A percentile compares a stretch with the other conserved stretches of the same genome.
Evolutionary conservation across 1,140 invertebrate species (phyloP).

Genomic region (Marisa cornuarietis): DNA sequence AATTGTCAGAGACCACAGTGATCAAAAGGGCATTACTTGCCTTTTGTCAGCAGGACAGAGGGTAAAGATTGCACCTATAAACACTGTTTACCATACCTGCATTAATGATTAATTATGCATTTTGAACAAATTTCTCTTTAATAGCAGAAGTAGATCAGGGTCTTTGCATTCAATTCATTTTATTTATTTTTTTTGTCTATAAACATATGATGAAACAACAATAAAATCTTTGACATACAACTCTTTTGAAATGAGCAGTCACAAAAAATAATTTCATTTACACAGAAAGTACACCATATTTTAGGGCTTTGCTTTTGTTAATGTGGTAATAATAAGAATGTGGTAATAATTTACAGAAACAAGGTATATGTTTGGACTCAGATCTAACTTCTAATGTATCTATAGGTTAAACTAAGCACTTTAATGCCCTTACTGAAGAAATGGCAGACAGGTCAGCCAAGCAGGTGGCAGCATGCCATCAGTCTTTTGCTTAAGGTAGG

Average conservation of each 20-base stretch:
- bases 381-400: too few species aligned
- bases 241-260: too few species aligned
- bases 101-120: not conserved
- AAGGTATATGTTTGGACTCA: too few species aligned
- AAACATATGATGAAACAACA: not conserved
- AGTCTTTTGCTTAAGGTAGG: conserved; percentile 2
- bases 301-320: too few species aligned
- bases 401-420: conserved; percentile 6
- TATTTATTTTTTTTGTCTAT: too few species aligned
- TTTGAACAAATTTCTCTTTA: not conserved
- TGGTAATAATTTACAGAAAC: too few species aligned
- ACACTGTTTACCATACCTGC: too few species aligned
- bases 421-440: conserved; percentile 1
- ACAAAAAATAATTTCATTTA: too few species aligned
- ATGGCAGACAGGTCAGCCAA: not conserved
- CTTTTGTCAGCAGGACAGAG: conserved; percentile 12
- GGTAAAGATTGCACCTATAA: not conserved
- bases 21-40: not conserved
- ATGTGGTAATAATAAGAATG: too few species aligned
- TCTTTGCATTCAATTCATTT: not conserved
- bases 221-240: too few species aligned
- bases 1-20: too few species aligned
- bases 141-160: not conserved
- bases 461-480: conserved; percentile 1
- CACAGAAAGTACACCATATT: too few species aligned